Evolutionary conservation across 2,888 invertebrate genomes (phyloP), one percentile per base, ranked within the genome.

Genomic region (Frankliniella fusca): DNA sequence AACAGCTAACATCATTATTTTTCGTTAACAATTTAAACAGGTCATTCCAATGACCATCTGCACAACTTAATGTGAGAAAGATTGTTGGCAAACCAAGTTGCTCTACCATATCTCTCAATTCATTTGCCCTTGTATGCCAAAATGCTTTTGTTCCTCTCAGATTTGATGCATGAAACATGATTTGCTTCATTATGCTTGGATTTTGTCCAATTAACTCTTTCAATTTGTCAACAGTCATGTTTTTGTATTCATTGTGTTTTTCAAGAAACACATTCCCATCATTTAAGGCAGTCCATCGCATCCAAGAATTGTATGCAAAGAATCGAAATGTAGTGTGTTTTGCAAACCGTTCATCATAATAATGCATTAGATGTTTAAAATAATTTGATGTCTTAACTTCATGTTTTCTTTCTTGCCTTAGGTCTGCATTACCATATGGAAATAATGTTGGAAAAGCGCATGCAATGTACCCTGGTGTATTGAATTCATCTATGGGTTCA

Each of bases 21-120:
- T 54, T 23, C 9, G n/a, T 38, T 12, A 84, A 70, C 1, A 84
- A 28, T 12, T 70, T 48, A 48, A 80, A 81, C 12, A 83, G 81
- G 23, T 84, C 83, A n/a, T 81, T 81, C 84, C 84, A 84, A 20
- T 83, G 81, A 11, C n/a, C n/a, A n/a, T n/a, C n/a, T n/a, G n/a
- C n/a, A n/a, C n/a, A n/a, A n/a, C n/a, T n/a, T n/a, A n/a, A 84
- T 48, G 84, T 84, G 82, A 84, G 81, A 80, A 84, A 84, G 5
- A 83, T 27, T 20, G 84, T 83, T 49, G 83, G 84, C 3, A 65
- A 15, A 3, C 84, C 84, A 10, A 84, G n/a, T 23, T 82, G 82
- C 48, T 84, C 23, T 1, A 84, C 84, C 84, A 84, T 84, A 23
- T 83, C 82, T n/a, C 83, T 23, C 8, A 84, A 38, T 38, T 84